phyloP scores from a whole-genome alignment of 2,797 vertebrate species.

The Harpagifer antarcticus region DNA sequence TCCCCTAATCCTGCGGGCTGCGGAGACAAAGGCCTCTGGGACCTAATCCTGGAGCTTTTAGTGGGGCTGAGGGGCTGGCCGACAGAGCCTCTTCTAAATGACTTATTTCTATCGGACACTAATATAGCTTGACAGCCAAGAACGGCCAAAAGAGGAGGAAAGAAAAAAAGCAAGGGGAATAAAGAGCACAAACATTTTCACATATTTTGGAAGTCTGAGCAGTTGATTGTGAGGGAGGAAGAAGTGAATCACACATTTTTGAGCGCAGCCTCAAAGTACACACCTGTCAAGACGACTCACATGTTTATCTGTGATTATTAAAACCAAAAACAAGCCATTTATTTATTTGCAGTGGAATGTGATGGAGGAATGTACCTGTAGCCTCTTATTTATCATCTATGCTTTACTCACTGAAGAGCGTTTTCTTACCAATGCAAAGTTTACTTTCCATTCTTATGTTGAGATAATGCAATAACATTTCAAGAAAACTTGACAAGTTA shows the following conservation, averaged over 20 bases:
- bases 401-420: neutral
- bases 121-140: slow-evolving; percentile 90
- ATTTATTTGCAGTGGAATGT: neutral
- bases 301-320: slow-evolving; percentile 12
- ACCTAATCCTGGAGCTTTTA: slow-evolving; percentile 88
- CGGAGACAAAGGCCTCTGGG: slow-evolving; percentile 87
- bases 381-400: neutral
- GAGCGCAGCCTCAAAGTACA: slow-evolving; percentile 12
- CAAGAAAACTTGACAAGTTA: neutral
- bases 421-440: neutral
- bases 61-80: slow-evolving; percentile 85
- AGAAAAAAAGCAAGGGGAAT: slow-evolving; percentile 50
- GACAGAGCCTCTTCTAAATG: slow-evolving; percentile 88
- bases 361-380: slow-evolving; percentile 62
- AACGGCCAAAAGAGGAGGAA: slow-evolving; percentile 78
- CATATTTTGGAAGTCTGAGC: slow-evolving; percentile 76
- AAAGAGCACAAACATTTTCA: slow-evolving; percentile 80
- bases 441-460: neutral
- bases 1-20: slow-evolving; percentile 87
- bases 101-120: slow-evolving; percentile 90
- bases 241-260: slow-evolving; percentile 29
- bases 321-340: neutral
- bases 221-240: slow-evolving; percentile 63
- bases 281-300: neutral
- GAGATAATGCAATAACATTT: neutral